phyloP scores from a whole-genome alignment of 35 echinoderm and acorn worm genomes.

The Lytechinus variegatus region DNA sequence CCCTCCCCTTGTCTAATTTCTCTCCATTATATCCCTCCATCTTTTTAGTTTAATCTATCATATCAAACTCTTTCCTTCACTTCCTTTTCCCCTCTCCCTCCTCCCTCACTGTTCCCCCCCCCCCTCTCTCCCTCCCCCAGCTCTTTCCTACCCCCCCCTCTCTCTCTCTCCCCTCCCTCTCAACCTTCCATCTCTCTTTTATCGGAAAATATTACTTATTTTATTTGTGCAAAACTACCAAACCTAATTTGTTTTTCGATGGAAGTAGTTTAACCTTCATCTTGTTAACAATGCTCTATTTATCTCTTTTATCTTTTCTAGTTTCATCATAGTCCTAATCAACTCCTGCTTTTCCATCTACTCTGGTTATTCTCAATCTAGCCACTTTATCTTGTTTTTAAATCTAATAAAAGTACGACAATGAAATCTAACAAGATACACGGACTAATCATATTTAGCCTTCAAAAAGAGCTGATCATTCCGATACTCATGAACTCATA shows the following conservation, averaged over 20 bases:
- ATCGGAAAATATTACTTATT: neutral
- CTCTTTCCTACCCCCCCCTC: no score
- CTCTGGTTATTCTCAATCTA: no score
- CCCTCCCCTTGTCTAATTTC: conserved; percentile 16
- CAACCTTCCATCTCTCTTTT: neutral
- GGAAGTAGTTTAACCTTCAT: neutral
- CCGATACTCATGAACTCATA: no score
- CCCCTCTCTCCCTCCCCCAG: neutral
- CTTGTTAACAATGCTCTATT: neutral
- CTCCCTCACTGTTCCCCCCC: neutral
- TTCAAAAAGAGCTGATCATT: no score
- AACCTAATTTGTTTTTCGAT: no score
- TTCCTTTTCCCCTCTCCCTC: conserved; percentile 24
- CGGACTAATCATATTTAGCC: no score
- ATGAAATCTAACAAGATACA: no score
- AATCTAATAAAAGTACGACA: no score
- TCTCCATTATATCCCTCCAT: neutral
- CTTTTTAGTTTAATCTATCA: no score
- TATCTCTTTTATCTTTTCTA: neutral
- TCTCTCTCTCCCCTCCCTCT: neutral
- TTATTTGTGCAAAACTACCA: neutral
- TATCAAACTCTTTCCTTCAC: neutral
- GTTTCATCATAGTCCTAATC: neutral
- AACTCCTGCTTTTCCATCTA: no score
- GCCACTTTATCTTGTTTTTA: no score